Evolutionary conservation across 1,140 invertebrate species (phyloP), one percentile per base, ranked within the genome.

Genomic region (Caenorhabditis briggsae): DNA sequence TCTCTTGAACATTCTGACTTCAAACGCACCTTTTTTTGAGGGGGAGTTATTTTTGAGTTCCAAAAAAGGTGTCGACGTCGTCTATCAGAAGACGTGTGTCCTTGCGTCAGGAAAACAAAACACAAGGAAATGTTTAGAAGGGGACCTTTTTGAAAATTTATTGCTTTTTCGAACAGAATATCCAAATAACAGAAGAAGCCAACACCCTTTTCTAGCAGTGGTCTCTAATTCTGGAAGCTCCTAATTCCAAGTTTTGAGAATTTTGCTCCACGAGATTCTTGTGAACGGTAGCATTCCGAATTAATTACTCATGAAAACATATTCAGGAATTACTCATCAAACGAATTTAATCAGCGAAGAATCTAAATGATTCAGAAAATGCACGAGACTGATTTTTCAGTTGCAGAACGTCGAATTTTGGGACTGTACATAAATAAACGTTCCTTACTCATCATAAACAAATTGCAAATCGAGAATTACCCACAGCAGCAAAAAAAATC

Each of bases 51-150:
- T 11, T 61, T 25, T 12, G 23, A 25, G 3, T 61, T 61, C 59
- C 25, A 25, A 61, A 61, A 61, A 61, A 25, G 23, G 50, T 14
- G 50, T 53, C 50, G 50, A 53, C 50, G 50, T 53, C 50, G 59
- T 25, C 59, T 61, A 33, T 61, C 59, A 25, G 59, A 61, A 18
- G 18, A n/a, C 56, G n/a, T 61, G 59, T 25, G 23, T 61, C 16
- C 56, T 33, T 53, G n/a, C 59, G 11, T 61, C 59, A 61, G 12
- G 25, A 61, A 25, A 61, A 61, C 59, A 61, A 61, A 61, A 61
- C 59, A 61, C 23, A 58, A 58, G 33, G 33, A 33, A 61, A 25
- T 61, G 59, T 61, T 61, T 33, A 25, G 1, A 8, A 16, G 23
- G 20, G 23, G 59, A 61, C 59, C 23, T 33, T 61, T 23, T 25